phyloP scores from a whole-genome alignment of 2,888 invertebrate genomes.

The Macrophya annulata region DNA sequence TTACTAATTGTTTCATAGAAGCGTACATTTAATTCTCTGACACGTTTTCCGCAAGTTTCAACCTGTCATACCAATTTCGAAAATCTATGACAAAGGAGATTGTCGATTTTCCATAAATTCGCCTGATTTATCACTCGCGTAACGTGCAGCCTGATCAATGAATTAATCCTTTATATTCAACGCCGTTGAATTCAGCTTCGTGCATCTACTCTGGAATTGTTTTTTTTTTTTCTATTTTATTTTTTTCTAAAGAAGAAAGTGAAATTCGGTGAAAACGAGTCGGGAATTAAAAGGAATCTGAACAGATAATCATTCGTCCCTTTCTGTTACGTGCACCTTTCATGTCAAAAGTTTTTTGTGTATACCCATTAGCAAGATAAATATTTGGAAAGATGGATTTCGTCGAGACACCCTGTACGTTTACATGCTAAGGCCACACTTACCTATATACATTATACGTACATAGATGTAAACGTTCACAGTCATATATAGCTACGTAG shows the following conservation, averaged over 20 bases:
- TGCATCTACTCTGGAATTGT: background rate
- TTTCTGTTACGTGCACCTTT: background rate
- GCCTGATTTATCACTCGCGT: background rate
- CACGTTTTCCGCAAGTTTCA: background rate
- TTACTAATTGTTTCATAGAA: conserved; percentile 28
- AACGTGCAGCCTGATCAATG: background rate
- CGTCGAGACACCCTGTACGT: conserved; percentile 11
- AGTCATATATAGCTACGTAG: background rate
- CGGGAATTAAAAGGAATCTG: background rate
- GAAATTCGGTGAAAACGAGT: background rate
- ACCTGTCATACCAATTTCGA: background rate
- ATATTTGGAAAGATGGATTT: conserved; percentile 7
- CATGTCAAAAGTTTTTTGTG: background rate
- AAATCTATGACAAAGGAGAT: background rate
- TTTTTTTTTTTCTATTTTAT: background rate
- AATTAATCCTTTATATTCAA: conserved; percentile 10
- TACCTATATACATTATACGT: background rate
- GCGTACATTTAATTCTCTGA: background rate
- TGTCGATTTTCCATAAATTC: background rate
- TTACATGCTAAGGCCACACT: background rate
- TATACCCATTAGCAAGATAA: background rate
- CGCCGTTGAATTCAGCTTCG: background rate
- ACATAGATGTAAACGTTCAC: background rate
- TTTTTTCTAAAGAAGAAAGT: background rate
- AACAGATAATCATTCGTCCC: background rate